phyloP scores from a whole-genome alignment of 2,797 vertebrate species.

The Dermochelys coriacea region DNA sequence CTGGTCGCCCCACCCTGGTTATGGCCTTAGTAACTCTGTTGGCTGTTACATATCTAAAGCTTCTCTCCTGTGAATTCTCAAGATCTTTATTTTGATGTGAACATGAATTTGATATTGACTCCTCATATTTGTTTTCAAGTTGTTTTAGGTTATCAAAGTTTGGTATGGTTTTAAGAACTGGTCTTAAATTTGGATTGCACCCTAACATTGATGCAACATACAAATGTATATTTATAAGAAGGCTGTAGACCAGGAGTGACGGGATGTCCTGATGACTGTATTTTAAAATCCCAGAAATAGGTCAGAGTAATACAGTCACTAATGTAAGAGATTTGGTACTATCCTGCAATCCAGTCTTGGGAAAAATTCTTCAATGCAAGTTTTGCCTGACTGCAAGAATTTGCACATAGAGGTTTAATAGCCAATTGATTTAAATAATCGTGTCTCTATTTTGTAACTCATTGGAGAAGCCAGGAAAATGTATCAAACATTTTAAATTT shows the following conservation, averaged over 20 bases:
- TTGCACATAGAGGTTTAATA: neutral
- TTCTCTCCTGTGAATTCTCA: neutral
- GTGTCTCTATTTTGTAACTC: neutral
- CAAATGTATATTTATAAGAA: conserved; percentile 20
- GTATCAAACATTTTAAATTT: conserved; percentile 8
- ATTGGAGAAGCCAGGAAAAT: neutral
- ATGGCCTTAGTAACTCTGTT: neutral
- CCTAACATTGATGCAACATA: neutral
- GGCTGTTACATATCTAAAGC: neutral
- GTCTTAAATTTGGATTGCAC: conserved; percentile 17
- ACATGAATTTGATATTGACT: conserved; percentile 11
- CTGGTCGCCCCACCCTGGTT: no score
- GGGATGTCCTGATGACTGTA: conserved; percentile 40
- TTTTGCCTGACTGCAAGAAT: neutral
- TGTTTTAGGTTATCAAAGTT: conserved; percentile 30
- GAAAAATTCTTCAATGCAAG: neutral
- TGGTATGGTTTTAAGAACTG: conserved; percentile 34
- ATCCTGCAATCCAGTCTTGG: neutral
- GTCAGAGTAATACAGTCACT: neutral
- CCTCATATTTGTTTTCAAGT: conserved; percentile 19
- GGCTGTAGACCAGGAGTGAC: conserved; percentile 52
- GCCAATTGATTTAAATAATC: neutral
- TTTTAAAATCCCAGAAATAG: conserved; percentile 42
- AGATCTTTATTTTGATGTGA: neutral
- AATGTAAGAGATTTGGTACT: neutral